Conservation (phyloP, 2,888 invertebrate species). For the Brachyptera putata region DNA sequence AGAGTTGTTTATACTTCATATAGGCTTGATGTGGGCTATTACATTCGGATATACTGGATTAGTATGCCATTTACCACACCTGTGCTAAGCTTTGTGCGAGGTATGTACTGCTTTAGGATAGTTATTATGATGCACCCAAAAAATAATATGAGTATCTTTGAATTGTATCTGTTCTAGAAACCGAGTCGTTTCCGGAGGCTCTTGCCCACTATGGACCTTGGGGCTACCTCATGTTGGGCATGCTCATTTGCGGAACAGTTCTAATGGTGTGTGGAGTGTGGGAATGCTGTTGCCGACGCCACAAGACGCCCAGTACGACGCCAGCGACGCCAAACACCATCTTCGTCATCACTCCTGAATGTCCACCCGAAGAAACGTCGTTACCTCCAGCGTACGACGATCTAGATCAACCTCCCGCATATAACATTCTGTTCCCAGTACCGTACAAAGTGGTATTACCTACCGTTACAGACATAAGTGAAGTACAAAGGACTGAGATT, state of each 20-base stretch:
- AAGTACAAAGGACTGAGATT: no score
- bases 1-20: no score
- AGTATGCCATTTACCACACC: no score
- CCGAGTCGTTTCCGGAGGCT: conserved; percentile 53
- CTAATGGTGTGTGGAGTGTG: conserved; percentile 66
- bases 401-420: conserved; percentile 26
- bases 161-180: no score
- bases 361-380: conserved; percentile 37
- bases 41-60: no score
- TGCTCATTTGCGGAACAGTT: conserved; percentile 64
- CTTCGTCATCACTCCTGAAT: conserved; percentile 39
- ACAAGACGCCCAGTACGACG: conserved; percentile 35
- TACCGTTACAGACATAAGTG: no score
- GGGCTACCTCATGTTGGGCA: conserved; percentile 68
- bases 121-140: no score
- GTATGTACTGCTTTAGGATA: no score
- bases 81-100: no score
- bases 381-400: conserved; percentile 31
- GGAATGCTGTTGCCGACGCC: conserved; percentile 50
- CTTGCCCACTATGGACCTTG: conserved; percentile 68
- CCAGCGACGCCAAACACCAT: conserved; percentile 38
- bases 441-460: not conserved
- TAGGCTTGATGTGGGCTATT: no score
- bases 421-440: conserved; percentile 22
- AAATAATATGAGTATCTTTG: no score